Percentiles rank a stretch among this genome's conserved stretches.
phyloP scores from a whole-genome alignment of 2,113 vertebrate genomes.

The Microtus pennsylvanicus region DNA sequence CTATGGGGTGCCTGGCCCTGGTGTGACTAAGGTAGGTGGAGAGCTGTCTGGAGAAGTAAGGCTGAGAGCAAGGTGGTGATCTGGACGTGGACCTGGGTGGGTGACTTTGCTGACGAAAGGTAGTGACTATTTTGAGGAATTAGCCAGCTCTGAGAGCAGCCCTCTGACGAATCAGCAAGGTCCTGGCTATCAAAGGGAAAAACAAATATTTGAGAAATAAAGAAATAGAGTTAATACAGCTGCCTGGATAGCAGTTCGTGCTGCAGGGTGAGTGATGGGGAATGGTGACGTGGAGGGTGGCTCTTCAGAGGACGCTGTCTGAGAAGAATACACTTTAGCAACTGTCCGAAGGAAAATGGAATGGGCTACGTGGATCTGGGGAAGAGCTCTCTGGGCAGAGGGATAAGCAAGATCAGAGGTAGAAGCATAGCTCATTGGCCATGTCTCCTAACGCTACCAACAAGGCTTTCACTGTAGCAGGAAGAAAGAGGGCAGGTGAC shows the following conservation, averaged over 20 bases:
- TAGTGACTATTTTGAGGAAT: neutral
- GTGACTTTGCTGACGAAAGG: neutral
- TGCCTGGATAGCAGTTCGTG: neutral
- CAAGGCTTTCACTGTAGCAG: neutral
- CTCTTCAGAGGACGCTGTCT: neutral
- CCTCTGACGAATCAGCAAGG: neutral
- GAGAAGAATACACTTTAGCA: neutral
- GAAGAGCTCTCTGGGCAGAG: neutral
- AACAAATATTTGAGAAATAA: conserved; percentile 27
- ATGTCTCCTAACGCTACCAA: neutral
- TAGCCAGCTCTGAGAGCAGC: neutral
- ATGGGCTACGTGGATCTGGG: neutral
- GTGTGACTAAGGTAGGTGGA: neutral
- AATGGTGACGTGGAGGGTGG: neutral
- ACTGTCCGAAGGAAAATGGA: neutral
- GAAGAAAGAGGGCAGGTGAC: neutral
- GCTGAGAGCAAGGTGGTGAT: neutral
- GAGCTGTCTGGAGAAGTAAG: neutral
- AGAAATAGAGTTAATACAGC: neutral
- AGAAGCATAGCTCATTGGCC: neutral
- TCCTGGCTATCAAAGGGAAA: neutral
- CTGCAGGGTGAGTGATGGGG: neutral
- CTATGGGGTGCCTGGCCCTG: neutral
- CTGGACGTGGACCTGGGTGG: neutral
- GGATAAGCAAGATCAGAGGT: neutral